These are phyloP conservation scores for Centropristis striata DNA, from an alignment of 2,113 vertebrate species.

Conservation along the genomic window DNA sequence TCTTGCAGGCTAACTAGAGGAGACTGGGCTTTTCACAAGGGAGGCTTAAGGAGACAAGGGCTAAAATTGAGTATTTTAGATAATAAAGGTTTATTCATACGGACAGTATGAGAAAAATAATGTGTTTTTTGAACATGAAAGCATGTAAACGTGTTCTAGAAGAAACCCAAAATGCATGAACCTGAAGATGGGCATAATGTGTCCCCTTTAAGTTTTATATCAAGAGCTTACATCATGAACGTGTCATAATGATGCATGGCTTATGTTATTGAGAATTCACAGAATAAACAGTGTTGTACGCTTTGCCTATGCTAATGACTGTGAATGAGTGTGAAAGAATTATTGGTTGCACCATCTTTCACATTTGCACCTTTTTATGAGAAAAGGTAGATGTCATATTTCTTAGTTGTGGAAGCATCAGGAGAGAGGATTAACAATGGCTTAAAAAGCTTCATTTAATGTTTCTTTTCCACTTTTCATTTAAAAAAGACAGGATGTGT, in stretches of 20 bases:
- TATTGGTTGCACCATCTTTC: slow-evolving; percentile 26
- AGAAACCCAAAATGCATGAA: too few relatives aligned
- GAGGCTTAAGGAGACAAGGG: too few relatives aligned
- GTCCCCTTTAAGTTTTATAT: not conserved
- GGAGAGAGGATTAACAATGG: slow-evolving; percentile 68
- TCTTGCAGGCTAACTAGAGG: too few relatives aligned
- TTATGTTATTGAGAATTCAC: not conserved
- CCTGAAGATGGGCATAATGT: too few relatives aligned
- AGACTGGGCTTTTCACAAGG: too few relatives aligned
- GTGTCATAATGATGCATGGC: not conserved
- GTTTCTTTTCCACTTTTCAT: slow-evolving; percentile 52
- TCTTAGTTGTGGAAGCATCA: slow-evolving; percentile 46
- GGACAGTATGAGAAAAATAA: too few relatives aligned
- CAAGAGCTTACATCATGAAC: not conserved
- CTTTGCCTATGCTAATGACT: slow-evolving; percentile 32
- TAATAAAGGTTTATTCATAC: too few relatives aligned
- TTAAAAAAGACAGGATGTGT: slow-evolving; percentile 56
- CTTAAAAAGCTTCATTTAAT: slow-evolving; percentile 65
- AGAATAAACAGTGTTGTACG: not conserved
- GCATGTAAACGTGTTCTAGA: too few relatives aligned
- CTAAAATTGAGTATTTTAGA: too few relatives aligned
- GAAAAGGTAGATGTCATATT: slow-evolving; percentile 47
- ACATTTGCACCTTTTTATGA: slow-evolving; percentile 52
- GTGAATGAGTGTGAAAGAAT: slow-evolving; percentile 27
- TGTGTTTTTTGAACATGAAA: too few relatives aligned